Conservation (phyloP, 2,888 invertebrate genomes). For the Pandemis heparana region DNA sequence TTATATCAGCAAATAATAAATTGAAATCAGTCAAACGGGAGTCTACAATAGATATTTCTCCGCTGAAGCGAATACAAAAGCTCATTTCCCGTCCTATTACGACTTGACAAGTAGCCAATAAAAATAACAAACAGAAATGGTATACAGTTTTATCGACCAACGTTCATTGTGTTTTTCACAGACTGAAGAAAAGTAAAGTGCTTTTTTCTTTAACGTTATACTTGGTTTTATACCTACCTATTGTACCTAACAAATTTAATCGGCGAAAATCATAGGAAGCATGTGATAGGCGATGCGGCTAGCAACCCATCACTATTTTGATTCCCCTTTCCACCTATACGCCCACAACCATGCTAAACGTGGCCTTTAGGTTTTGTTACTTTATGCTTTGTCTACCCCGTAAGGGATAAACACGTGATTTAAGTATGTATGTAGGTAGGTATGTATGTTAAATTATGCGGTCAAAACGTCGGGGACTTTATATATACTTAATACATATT, state of each 20-base stretch:
- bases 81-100: slow-evolving; percentile 43
- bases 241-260: not conserved
- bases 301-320: too few relatives aligned
- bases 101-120: slow-evolving; percentile 44
- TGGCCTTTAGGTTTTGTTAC: too few relatives aligned
- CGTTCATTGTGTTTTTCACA: slow-evolving; percentile 28
- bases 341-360: too few relatives aligned
- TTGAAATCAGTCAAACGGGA: slow-evolving; percentile 32
- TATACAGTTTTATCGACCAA: slow-evolving; percentile 35
- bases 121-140: slow-evolving; percentile 42
- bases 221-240: not conserved
- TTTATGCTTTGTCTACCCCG: too few relatives aligned
- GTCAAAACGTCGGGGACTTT: not conserved
- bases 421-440: too few relatives aligned
- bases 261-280: too few relatives aligned
- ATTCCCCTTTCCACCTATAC: too few relatives aligned
- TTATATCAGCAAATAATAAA: slow-evolving; percentile 20
- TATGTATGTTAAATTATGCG: too few relatives aligned
- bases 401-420: too few relatives aligned
- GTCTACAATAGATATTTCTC: slow-evolving; percentile 38
- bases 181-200: slow-evolving; percentile 11
- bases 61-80: slow-evolving; percentile 36
- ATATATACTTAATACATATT: not conserved
- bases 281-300: too few relatives aligned
- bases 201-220: not conserved